Percentiles rank a stretch among this genome's conserved stretches.
These are phyloP conservation scores for Galerucella nymphaeae DNA, from an alignment of 2,888 invertebrate species.

Conservation along the genomic window DNA sequence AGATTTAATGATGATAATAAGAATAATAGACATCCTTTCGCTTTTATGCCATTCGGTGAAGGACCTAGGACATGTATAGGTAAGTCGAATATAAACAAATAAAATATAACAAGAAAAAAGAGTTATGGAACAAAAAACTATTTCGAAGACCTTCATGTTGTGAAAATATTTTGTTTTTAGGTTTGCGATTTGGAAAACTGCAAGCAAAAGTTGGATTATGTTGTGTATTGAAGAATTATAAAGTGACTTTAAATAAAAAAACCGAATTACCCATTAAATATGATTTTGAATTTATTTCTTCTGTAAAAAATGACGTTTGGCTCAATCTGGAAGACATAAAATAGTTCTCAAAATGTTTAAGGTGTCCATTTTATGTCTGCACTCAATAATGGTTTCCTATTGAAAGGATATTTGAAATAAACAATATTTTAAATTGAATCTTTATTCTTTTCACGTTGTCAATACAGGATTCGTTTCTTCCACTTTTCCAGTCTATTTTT, in stretches of 20 bases:
- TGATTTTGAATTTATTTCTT: constrained; percentile 38
- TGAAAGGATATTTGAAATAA: too few relatives aligned
- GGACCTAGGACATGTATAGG: constrained; percentile 62
- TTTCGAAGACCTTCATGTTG: too few relatives aligned
- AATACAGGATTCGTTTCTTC: constrained; percentile 15
- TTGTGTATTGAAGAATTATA: constrained; percentile 50
- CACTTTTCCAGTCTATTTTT: too few relatives aligned
- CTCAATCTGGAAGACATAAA: constrained; percentile 36
- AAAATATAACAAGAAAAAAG: too few relatives aligned
- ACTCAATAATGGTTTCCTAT: too few relatives aligned
- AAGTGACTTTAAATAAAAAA: constrained; percentile 50
- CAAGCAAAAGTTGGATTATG: constrained; percentile 56
- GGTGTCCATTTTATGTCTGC: too few relatives aligned
- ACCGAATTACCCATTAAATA: constrained; percentile 50
- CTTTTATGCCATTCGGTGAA: constrained; percentile 59
- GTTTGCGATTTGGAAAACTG: constrained; percentile 56
- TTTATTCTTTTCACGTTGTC: too few relatives aligned
- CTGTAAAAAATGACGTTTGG: constrained; percentile 49
- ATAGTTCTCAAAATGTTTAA: neutral
- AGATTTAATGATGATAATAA: constrained; percentile 50
- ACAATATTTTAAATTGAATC: too few relatives aligned
- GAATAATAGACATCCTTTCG: constrained; percentile 40
- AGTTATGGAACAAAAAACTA: too few relatives aligned
- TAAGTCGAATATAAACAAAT: constrained; percentile 38
- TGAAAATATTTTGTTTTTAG: constrained; percentile 44